These are phyloP conservation scores for Petaurus breviceps DNA, from an alignment of 2,113 vertebrate species.

Conservation along the genomic window DNA sequence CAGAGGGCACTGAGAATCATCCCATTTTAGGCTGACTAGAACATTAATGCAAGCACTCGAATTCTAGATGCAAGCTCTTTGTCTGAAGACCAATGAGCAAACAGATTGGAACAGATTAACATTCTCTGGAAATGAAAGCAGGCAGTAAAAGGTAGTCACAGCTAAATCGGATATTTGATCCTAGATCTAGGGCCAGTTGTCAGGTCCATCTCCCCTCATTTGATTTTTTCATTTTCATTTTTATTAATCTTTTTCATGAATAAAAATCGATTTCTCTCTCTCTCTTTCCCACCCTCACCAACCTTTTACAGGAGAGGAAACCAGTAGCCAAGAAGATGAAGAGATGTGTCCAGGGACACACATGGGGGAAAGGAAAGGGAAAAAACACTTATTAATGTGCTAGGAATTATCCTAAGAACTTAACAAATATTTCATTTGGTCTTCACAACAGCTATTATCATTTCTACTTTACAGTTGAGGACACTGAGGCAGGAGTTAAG, in stretches of 20 bases:
- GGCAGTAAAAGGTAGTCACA: background rate
- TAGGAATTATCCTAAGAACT: background rate
- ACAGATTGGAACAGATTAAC: background rate
- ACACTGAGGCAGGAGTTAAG: background rate
- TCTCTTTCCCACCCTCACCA: background rate
- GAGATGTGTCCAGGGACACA: no score
- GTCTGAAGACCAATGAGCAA: background rate
- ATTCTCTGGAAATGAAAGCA: background rate
- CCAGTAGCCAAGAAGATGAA: background rate
- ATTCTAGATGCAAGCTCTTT: background rate
- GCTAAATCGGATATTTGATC: background rate
- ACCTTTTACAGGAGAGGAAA: background rate
- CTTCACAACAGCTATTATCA: background rate
- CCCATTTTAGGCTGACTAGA: background rate
- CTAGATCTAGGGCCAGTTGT: background rate
- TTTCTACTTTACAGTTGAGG: background rate
- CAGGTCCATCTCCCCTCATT: background rate
- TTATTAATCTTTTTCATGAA: background rate
- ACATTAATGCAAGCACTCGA: background rate
- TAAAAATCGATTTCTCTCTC: background rate
- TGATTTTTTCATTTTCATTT: background rate
- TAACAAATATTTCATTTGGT: background rate
- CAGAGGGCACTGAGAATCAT: background rate
- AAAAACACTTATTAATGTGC: background rate
- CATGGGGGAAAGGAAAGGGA: background rate